A percentile compares a stretch with the other conserved stretches of the same genome.
phyloP scores from a whole-genome alignment of 2,888 invertebrate species.

The Chaetogeoica ovagalla region DNA sequence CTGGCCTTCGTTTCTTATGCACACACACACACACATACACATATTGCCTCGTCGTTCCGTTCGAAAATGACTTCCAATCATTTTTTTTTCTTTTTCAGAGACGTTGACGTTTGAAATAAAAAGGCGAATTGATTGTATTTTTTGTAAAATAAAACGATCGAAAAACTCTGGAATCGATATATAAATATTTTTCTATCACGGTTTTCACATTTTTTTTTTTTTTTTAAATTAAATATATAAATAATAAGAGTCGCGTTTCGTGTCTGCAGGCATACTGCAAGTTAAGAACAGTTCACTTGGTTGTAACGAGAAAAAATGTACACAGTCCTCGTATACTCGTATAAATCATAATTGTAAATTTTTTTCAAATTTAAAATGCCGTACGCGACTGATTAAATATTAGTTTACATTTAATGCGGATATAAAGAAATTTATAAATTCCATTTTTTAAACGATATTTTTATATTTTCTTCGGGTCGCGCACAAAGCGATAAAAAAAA shows the following conservation, averaged over 20 bases:
- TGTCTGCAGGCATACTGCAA: neutral
- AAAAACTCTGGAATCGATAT: neutral
- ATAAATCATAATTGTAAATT: constrained; percentile 8
- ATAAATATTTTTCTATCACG: constrained; percentile 8
- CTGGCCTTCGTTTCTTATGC: neutral
- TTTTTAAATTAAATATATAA: constrained; percentile 2
- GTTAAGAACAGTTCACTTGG: too few relatives aligned
- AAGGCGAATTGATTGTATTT: neutral
- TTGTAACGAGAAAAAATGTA: neutral
- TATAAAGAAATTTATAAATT: neutral
- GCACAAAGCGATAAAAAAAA: too few relatives aligned
- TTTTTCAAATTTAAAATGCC: constrained; percentile 9
- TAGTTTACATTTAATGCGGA: constrained; percentile 25
- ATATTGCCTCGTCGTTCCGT: neutral
- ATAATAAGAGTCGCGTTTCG: neutral
- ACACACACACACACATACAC: neutral
- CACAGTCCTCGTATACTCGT: constrained; percentile 6
- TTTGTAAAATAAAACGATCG: neutral
- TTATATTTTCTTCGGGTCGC: neutral
- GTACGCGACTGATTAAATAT: constrained; percentile 24
- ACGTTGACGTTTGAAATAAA: neutral
- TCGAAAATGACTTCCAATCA: neutral
- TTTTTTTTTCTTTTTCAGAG: neutral
- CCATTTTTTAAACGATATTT: neutral
- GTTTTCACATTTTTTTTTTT: constrained; percentile 26